Evolutionary conservation across 2,797 vertebrate genomes (phyloP).

Genomic region (Botia kubotai): DNA sequence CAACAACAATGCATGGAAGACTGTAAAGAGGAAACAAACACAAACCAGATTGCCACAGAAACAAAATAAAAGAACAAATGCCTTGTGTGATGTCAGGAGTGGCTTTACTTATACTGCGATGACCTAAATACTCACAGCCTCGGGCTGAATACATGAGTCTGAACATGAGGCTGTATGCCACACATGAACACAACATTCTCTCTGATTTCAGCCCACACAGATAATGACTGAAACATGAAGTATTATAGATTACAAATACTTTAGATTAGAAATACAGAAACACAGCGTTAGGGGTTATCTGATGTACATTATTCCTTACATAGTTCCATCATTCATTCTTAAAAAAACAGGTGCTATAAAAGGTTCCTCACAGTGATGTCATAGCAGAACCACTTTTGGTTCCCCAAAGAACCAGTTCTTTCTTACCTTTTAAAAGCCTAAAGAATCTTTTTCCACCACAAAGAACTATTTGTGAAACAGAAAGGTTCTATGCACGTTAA

Average conservation of each 20-base stretch:
- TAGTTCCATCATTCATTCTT: no score
- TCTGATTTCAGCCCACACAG: slow-evolving; percentile 13
- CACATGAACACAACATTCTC: slow-evolving; percentile 29
- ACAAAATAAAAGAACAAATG: slow-evolving; percentile 41
- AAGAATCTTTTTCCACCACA: no score
- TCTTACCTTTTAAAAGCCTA: no score
- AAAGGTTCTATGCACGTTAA: no score
- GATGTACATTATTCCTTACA: not conserved
- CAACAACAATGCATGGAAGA: slow-evolving; percentile 17
- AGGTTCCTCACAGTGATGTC: no score
- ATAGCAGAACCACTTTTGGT: no score
- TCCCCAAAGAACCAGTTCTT: no score
- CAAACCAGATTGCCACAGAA: slow-evolving; percentile 22
- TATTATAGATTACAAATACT: not conserved
- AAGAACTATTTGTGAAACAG: no score
- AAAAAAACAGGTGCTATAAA: no score
- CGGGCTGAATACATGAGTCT: slow-evolving; percentile 29
- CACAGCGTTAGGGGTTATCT: no score
- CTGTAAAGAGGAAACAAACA: slow-evolving; percentile 31
- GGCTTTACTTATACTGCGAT: slow-evolving; percentile 50
- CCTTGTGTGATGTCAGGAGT: slow-evolving; percentile 51
- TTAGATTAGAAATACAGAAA: no score
- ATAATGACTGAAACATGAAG: not conserved
- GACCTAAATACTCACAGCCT: slow-evolving; percentile 59
- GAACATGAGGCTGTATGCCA: slow-evolving; percentile 48